phyloP scores from a whole-genome alignment of 2,888 invertebrate species.

The Protodeltote pygarga region DNA sequence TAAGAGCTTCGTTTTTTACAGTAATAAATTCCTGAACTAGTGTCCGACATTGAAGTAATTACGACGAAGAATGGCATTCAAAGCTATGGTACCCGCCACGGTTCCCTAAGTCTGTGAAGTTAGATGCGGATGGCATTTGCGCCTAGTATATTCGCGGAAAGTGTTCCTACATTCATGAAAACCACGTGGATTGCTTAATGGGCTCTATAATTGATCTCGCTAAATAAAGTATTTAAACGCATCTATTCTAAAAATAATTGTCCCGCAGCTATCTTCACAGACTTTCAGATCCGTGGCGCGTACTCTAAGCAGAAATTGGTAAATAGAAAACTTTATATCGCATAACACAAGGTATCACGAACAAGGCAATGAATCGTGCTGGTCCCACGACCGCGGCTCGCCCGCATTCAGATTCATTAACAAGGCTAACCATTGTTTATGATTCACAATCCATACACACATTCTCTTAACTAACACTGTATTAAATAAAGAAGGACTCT shows the following conservation, averaged over 20 bases:
- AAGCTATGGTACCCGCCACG: too few relatives aligned
- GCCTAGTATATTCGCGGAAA: too few relatives aligned
- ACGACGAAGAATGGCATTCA: constrained; percentile 10
- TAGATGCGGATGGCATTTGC: too few relatives aligned
- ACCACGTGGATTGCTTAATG: too few relatives aligned
- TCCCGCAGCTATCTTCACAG: too few relatives aligned
- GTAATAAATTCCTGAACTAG: constrained; percentile 27
- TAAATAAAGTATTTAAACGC: too few relatives aligned
- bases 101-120: too few relatives aligned
- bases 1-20: constrained; percentile 25
- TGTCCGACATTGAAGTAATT: constrained; percentile 32
- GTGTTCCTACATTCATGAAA: too few relatives aligned
- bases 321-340: constrained; percentile 50
- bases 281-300: too few relatives aligned
- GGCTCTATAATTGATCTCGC: too few relatives aligned
- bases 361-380: constrained; percentile 58
- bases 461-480: constrained; percentile 48
- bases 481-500: constrained; percentile 37
- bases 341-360: constrained; percentile 44
- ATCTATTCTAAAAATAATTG: too few relatives aligned
- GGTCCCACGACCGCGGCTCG: constrained; percentile 62
- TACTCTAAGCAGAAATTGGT: constrained; percentile 26
- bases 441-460: constrained; percentile 59
- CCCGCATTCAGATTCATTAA: constrained; percentile 76
- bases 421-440: constrained; percentile 79